Base-by-base conservation (phyloP, 2,888 invertebrate species). In the Macaria notata region DNA sequence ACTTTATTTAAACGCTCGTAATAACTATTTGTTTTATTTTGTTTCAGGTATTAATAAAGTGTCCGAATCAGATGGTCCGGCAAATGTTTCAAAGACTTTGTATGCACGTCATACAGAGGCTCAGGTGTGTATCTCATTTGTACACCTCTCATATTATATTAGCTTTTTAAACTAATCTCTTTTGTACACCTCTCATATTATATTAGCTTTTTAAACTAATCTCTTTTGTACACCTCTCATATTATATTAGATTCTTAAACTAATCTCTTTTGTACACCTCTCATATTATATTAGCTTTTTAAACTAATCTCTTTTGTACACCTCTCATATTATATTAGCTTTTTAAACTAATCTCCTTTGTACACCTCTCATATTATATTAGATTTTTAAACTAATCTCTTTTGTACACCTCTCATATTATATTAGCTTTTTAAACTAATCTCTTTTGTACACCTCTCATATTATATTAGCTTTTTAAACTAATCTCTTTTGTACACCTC, bases 61-160 rank as follows among this genome's bases (percentile, higher is more conserved):
- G 98, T 86, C 98, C 98, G 38, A 98, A 98, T 92, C 98, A 98
- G 87, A 98, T 98, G 95, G 98, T 98, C 59, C 93, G 98, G 67
- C 98, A 98, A 91, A 98, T 98, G 97, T 98, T 98, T 91, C 98
- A 98, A 87, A 94, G 98, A 74, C 93, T 98, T 72, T 96, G 98
- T 78, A 97, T 98, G 83, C 98, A 98, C 84, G 98, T 98, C 63
- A 97, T 98, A 85, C 97, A 97, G 83, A 94, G 97, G 79, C 92
- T 98, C 68, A 94, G 95, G 95, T 95, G 71, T 72, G 44, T 56
- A 5, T n/a, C 8, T 39, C 6, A n/a, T 55, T 19, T 19, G 19
- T 19, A 19, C 19, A 19, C 19, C 9, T 31, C 30, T n/a, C 44
- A 39, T 51, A 46, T 36, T 7, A 47, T 49, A 52, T 52, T 48